Evolutionary conservation across 2,113 vertebrate species (phyloP), one percentile per base, ranked within the genome.

Genomic region (Miniopterus natalensis): DNA sequence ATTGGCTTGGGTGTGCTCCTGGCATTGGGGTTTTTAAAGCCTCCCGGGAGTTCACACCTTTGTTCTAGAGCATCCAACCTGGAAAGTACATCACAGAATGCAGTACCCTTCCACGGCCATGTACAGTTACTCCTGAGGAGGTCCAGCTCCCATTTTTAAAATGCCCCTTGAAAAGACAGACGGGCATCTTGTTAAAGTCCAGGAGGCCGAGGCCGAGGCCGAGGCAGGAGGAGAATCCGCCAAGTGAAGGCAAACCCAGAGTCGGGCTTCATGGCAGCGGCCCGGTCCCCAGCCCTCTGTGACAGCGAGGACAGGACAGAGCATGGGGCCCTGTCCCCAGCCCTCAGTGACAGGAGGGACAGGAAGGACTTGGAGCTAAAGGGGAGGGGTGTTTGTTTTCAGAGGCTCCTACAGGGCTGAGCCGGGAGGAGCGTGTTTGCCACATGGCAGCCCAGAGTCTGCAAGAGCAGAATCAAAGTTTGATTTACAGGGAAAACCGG

Each of bases 401-500:
- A 61, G 29, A 8, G 8, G 20, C 74, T 47, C n/a, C 73, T 55
- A 1, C 27, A 79, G 10, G 1, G 5, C n/a, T 59, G 20, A 66
- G 3, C 6, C 85, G 21, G 12, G 68, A 78, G 42, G 40, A 47
- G 21, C 20, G 18, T 31, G 20, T 68, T 63, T 63, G 40, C 18
- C 47, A 40, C 3, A 1, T 0, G 4, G 40, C 14, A 21, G 40
- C 21, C 27, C 31, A 18, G 51, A 21, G 45, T 51, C 36, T 95
- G 92, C 85, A 31, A 95, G 96, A 63, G 51, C 21, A 63, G 66
- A 21, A 84, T 92, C n/a, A 6, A 63, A 2, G 18, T 73, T 93
- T 94, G 96, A 93, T 88, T 96, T 97, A 96, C 81, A 94, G 94
- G 94, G n/a, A 85, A 94, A 87, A 63, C 20, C 4, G 57, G 70